phyloP scores from a whole-genome alignment of 2,888 invertebrate genomes.

The Andricus quercusramuli region DNA sequence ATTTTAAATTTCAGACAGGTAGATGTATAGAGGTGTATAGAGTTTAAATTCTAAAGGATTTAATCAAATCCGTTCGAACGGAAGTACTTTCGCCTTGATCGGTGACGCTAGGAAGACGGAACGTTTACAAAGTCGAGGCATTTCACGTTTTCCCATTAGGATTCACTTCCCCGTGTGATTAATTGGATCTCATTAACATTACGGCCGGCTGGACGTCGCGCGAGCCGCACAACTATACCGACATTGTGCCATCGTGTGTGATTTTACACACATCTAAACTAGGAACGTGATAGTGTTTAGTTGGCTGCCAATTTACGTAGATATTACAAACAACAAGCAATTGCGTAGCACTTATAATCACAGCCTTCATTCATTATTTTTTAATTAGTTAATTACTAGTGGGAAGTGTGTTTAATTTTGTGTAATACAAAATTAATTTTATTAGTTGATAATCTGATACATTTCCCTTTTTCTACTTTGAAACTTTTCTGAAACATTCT shows the following conservation, averaged over 20 bases:
- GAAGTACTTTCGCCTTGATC: constrained; percentile 52
- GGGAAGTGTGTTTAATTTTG: neutral
- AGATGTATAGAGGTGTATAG: neutral
- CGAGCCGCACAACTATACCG: constrained; percentile 17
- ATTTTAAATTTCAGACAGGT: neutral
- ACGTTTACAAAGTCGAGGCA: constrained; percentile 45
- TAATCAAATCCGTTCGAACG: constrained; percentile 45
- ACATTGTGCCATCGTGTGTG: constrained; percentile 18
- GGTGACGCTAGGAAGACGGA: constrained; percentile 23
- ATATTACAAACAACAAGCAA: neutral
- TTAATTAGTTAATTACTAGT: neutral
- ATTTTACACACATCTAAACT: neutral
- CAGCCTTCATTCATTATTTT: neutral
- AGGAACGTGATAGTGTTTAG: neutral
- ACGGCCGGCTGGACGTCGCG: constrained; percentile 39
- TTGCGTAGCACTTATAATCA: neutral
- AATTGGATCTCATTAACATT: constrained; percentile 68
- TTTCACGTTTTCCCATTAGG: constrained; percentile 65
- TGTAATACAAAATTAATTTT: neutral
- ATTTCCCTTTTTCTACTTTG: too few species aligned
- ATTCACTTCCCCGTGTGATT: constrained; percentile 69
- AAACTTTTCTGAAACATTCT: too few species aligned
- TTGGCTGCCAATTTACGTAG: neutral
- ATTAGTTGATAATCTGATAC: neutral
- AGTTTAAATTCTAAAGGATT: neutral